Percentiles rank a stretch among this genome's conserved stretches.
These are phyloP conservation scores for Pagetopsis macropterus DNA, from an alignment of 2,797 vertebrate species.

Conservation along the genomic window DNA sequence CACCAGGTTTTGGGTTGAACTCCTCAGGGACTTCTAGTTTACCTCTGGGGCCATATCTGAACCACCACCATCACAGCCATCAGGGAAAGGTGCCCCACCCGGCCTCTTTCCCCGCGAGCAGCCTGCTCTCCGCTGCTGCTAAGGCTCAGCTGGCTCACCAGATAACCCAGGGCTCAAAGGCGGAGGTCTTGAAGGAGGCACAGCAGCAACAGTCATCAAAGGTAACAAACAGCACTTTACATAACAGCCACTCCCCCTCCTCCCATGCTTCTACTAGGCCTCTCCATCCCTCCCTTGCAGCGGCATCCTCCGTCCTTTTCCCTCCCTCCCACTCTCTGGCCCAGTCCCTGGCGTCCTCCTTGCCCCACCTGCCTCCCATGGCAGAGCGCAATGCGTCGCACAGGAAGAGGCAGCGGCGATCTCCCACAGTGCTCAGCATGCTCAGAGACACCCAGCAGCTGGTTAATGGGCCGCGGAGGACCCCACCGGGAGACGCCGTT, in stretches of 20 bases:
- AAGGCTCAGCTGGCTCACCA: conserved; percentile 90
- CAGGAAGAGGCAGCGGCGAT: conserved; percentile 84
- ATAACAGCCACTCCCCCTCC: conserved; percentile 81
- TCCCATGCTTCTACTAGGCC: conserved; percentile 71
- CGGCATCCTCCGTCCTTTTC: conserved; percentile 75
- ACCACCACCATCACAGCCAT: conserved; percentile 77
- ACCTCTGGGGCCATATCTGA: conserved; percentile 82
- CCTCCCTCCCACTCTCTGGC: conserved; percentile 72
- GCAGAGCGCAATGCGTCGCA: conserved; percentile 73
- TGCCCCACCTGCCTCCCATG: conserved; percentile 65
- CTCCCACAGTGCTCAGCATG: conserved; percentile 86
- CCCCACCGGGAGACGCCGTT: conserved; percentile 68
- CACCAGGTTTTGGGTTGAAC: conserved; percentile 63
- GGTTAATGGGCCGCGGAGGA: conserved; percentile 65
- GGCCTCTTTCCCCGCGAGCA: conserved; percentile 90
- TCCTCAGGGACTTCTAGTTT: conserved; percentile 74
- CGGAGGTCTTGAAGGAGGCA: conserved; percentile 75
- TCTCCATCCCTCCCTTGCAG: conserved; percentile 73
- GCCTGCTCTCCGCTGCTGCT: conserved; percentile 90
- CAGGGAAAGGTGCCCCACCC: conserved; percentile 78
- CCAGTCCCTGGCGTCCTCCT: conserved; percentile 73
- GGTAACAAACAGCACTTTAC: conserved; percentile 94
- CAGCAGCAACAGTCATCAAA: conserved; percentile 79
- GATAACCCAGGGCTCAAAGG: conserved; percentile 77
- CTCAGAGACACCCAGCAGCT: conserved; percentile 81